Evolutionary conservation across 2,888 invertebrate species (phyloP), one percentile per base, ranked within the genome.

Genomic region (Argyresthia albistria): DNA sequence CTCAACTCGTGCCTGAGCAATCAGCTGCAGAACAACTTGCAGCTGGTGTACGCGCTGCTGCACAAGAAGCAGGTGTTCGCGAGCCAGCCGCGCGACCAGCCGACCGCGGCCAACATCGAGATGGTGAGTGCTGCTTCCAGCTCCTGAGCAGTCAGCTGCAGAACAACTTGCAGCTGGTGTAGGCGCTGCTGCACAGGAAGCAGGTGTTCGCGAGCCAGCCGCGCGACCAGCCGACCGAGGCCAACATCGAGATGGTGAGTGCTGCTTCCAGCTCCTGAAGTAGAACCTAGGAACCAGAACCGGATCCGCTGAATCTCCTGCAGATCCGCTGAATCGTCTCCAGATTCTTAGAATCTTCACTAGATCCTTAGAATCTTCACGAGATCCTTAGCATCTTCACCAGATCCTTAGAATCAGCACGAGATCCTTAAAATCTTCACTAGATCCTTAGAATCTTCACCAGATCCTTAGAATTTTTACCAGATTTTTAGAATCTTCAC

Each of bases 31-130:
- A 93, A 60, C 91, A 96, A 87, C 95, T 96, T 90, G 90, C 97
- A 99, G 87, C 90, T 99, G 59, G 93, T 99, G 48, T 99, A 99
- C 77, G 97, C 98, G 0, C 83, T 99, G 62, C 89, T 99, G 37
- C 98, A 99, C 78, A 97, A 99, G 70, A 91, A 93, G 58, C 93
- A 95, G 61, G 91, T 97, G 53, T 99, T 99, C 79, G 93, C 9
- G 2, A 97, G 25, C 25, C 25, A 25, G 25, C 25, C 25, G 73
- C 90, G 94, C 62, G 92, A 93, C 52, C 96, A 98, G 74, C 93
- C 95, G 25, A 93, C 10, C 98, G 93, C 98, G 58, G 95, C 97
- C 79, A 99, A 99, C 72, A 95, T 99, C 58, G 96, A 97, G 70
- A 93, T 96, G 87, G 97, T 97, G 66, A 89, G 88, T 50, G 25